Conservation (phyloP, 2,113 vertebrate genomes). For the Oenanthe melanoleuca region DNA sequence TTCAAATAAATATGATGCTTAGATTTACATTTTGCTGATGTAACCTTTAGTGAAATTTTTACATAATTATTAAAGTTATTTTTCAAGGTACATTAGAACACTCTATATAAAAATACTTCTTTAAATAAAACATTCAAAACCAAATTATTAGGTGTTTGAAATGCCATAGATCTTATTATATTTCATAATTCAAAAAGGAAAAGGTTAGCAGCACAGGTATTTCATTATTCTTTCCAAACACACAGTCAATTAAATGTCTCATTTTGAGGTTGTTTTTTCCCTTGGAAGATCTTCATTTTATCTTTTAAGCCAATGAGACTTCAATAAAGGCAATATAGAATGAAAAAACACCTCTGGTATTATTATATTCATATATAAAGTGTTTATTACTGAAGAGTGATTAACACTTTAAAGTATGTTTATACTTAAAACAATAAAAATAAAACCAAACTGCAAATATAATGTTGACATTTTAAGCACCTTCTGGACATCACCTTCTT, state of each 20-base stretch:
- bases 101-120: background rate
- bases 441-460: background rate
- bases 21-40: background rate
- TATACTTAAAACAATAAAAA: background rate
- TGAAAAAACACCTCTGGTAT: background rate
- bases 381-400: background rate
- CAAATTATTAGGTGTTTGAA: background rate
- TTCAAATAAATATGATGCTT: background rate
- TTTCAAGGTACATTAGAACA: background rate
- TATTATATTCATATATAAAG: background rate
- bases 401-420: background rate
- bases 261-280: background rate
- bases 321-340: background rate
- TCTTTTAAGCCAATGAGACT: background rate
- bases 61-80: background rate
- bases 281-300: background rate
- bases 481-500: background rate
- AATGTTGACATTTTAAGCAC: background rate
- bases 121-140: background rate
- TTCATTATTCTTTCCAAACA: background rate
- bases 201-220: background rate
- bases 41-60: background rate
- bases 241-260: background rate
- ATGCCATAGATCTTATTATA: background rate
- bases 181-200: background rate